phyloP scores from a whole-genome alignment of 2,888 invertebrate genomes.

The Drosophila planitibia region DNA sequence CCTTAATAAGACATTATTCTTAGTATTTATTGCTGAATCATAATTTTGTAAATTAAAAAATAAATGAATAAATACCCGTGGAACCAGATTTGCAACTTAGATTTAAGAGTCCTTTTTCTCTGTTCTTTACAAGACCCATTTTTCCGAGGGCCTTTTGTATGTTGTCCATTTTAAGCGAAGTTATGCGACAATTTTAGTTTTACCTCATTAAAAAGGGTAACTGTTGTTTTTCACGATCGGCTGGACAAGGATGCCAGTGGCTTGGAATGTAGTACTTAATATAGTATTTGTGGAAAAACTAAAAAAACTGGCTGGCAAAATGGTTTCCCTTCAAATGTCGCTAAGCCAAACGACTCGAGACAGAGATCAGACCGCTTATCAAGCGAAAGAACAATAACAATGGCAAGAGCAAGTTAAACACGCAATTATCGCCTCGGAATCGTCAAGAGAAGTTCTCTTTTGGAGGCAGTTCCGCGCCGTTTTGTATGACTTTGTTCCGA shows the following conservation, averaged over 20 bases:
- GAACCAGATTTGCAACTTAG: neutral
- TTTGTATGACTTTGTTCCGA: slow-evolving; percentile 83
- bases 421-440: slow-evolving; percentile 73
- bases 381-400: slow-evolving; percentile 18
- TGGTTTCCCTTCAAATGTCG: slow-evolving; percentile 16
- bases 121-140: neutral
- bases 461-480: slow-evolving; percentile 69
- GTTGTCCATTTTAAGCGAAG: neutral
- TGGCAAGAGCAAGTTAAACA: slow-evolving; percentile 50
- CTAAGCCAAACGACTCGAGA: slow-evolving; percentile 21
- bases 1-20: too few species aligned
- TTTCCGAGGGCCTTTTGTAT: neutral
- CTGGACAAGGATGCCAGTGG: neutral
- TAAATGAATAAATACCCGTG: neutral
- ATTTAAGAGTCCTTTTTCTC: neutral
- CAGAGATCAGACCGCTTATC: slow-evolving; percentile 56
- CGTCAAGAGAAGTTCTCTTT: slow-evolving; percentile 42
- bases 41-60: neutral
- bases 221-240: neutral
- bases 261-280: neutral
- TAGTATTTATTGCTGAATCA: neutral
- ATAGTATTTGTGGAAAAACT: neutral
- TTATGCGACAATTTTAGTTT: neutral
- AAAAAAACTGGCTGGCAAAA: slow-evolving; percentile 9
- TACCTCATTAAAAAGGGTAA: neutral